Conservation (phyloP, 2,113 vertebrate genomes). For the Bagarius yarrelli region DNA sequence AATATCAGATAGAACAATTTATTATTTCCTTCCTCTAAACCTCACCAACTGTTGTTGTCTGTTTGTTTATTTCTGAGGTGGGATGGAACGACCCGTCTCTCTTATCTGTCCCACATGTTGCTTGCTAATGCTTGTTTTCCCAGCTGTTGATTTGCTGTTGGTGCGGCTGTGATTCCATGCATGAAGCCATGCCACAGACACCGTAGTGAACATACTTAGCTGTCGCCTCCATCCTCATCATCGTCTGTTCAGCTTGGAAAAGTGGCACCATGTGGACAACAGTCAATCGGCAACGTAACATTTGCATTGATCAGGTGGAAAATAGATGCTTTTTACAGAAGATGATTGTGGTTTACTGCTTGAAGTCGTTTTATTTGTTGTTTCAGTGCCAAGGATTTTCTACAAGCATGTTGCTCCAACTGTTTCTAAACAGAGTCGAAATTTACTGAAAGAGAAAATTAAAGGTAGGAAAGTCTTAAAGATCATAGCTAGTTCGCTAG, state of each 20-base stretch:
- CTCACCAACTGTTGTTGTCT: conserved; percentile 1
- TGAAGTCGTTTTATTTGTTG: neutral
- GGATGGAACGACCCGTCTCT: neutral
- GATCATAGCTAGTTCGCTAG: too few species aligned
- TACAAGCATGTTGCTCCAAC: too few species aligned
- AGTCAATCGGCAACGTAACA: conserved; percentile 24
- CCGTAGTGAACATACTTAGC: conserved; percentile 1
- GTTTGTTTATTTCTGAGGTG: conserved; percentile 10
- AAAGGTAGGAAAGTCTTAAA: too few species aligned
- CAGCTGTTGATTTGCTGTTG: conserved; percentile 31
- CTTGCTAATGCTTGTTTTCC: conserved; percentile 40
- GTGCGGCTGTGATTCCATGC: conserved; percentile 35
- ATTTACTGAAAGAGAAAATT: too few species aligned
- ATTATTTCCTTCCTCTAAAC: neutral
- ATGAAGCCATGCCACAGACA: conserved; percentile 21
- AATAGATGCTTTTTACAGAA: conserved; percentile 1
- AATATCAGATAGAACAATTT: neutral
- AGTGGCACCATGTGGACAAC: neutral
- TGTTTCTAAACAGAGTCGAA: too few species aligned
- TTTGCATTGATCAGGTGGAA: conserved; percentile 29
- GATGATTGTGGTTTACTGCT: neutral
- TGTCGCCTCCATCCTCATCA: conserved; percentile 26
- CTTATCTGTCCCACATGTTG: neutral
- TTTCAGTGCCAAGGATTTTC: too few species aligned
- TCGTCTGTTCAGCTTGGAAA: neutral